Evolutionary conservation across 2,888 invertebrate genomes (phyloP).

Genomic region (Drosophila nr. perissopoda): DNA sequence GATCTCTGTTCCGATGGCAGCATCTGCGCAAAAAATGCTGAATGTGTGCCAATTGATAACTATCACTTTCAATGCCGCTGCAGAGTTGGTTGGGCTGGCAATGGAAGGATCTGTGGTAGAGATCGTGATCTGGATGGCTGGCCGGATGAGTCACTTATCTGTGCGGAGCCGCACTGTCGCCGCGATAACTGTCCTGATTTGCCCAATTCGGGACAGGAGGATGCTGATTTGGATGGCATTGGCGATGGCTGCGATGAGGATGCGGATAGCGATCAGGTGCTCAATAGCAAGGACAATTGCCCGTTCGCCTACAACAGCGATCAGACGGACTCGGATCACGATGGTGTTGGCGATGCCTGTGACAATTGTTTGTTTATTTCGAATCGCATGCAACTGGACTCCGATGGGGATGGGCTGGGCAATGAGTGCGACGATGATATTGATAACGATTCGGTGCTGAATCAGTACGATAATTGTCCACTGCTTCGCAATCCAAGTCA

Average conservation of each 20-base stretch:
- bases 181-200: slow-evolving; percentile 94
- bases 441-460: slow-evolving; percentile 93
- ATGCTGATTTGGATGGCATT: slow-evolving; percentile 93
- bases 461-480: slow-evolving; percentile 91
- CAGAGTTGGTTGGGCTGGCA: slow-evolving; percentile 95
- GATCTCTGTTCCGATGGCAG: slow-evolving; percentile 91
- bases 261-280: slow-evolving; percentile 92
- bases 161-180: slow-evolving; percentile 89
- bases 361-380: slow-evolving; percentile 95
- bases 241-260: slow-evolving; percentile 97
- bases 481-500: slow-evolving; percentile 91
- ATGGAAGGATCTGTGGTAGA: slow-evolving; percentile 92
- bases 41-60: slow-evolving; percentile 87
- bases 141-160: slow-evolving; percentile 92
- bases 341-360: slow-evolving; percentile 89
- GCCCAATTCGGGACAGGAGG: slow-evolving; percentile 97
- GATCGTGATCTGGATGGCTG: slow-evolving; percentile 96
- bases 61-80: slow-evolving; percentile 87
- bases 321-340: slow-evolving; percentile 92
- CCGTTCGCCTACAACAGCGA: slow-evolving; percentile 92
- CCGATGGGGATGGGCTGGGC: slow-evolving; percentile 92
- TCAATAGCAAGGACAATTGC: slow-evolving; percentile 91
- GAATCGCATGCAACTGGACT: slow-evolving; percentile 93
- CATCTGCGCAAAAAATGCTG: slow-evolving; percentile 92
- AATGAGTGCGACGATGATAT: slow-evolving; percentile 96